Base-by-base conservation (phyloP, 2,797 vertebrate genomes). In the Hoplostethus mediterraneus region DNA sequence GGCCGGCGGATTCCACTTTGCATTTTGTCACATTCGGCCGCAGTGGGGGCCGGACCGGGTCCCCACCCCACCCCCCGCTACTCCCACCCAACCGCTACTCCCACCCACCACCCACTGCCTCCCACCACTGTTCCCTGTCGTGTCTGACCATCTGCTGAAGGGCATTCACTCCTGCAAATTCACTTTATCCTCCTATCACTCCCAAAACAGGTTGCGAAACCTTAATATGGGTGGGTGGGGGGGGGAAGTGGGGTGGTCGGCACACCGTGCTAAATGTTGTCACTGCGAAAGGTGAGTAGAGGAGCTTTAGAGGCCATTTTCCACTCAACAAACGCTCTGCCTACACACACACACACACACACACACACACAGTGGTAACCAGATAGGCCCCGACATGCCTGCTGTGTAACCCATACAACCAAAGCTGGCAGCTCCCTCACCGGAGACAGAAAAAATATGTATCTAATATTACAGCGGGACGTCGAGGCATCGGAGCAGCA, bases 11-110 rank as follows among this genome's bases (percentile, higher is more conserved):
- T 96, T 96, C 94, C 94, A 84, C 89, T 93, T 94, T 92, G 94
- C 94, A 96, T 97, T 97, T 96, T 97, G 94, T 95, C 94, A 94
- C 94, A 96, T 95, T 92, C 91, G 63, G 68, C 82, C 78, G 10
- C 80, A 83, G 78, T 83, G 87, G 83, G 87, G 75, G 73, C 82
- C 36, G 61, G 52, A 75, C 49, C 28, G 12, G 70, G 62, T 70
- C 75, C 81, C 72, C 51, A 6, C 65, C 59, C 31, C 61, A 42
- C 44, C 45, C n/a, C 71, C 38, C 36, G 30, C 31, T 16, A 21
- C 31, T 21, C 67, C 21, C 6, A 6, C 36, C 25, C 67, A n/a
- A n/a, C 58, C 80, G 83, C 88, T 17, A 56, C 36, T 63, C 45
- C 77, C 75, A 2, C 67, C 67, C 33, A 67, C 45, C 30, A 21